Evolutionary conservation across 2,888 invertebrate species (phyloP), one percentile per base, ranked within the genome.

Genomic region (Clunio marinus): DNA sequence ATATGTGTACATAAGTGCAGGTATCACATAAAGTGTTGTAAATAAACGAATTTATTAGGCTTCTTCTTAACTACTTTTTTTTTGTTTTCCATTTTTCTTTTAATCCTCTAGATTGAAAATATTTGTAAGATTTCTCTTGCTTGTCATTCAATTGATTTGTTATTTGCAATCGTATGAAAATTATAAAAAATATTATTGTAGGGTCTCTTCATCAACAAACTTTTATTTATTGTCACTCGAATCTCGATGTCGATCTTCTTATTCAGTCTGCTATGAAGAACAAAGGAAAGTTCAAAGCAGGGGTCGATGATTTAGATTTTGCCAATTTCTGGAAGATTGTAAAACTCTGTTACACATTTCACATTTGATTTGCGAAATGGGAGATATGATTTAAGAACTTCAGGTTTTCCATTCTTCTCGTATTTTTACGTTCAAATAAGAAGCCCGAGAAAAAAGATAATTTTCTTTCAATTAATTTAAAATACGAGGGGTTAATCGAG

Each of bases 381-480:
- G 27, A 45, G 45, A 63, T 28, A 17, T 67, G 68, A 68, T 58
- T 68, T 58, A 68, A 68, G 68, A 27, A 68, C 58, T 68, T 68
- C 68, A 68, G 58, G 55, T 55, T 58, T 20, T 27, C 10, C n/a
- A n/a, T 41, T 37, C 35, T 55, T 55, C 58, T 24, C 20, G 5
- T 57, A 3, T 4, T 51, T 51, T 10, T 5, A 10, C 62, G 15
- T 24, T 22, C 17, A 35, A n/a, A 62, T 32, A 13, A 35, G 1
- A 25, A 62, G 25, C 25, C 10, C 41, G 13, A 41, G 10, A 27
- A 41, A 41, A 58, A 68, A 68, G 68, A 68, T 68, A 68, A 68
- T 68, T 68, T 68, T 68, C 68, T 68, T 68, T 68, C 68, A 68
- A 68, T 68, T 68, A 68, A 68, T 58, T 58, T 68, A 45, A 58